Base-by-base conservation (phyloP, 2,113 vertebrate genomes). In the Alethe diademata region DNA sequence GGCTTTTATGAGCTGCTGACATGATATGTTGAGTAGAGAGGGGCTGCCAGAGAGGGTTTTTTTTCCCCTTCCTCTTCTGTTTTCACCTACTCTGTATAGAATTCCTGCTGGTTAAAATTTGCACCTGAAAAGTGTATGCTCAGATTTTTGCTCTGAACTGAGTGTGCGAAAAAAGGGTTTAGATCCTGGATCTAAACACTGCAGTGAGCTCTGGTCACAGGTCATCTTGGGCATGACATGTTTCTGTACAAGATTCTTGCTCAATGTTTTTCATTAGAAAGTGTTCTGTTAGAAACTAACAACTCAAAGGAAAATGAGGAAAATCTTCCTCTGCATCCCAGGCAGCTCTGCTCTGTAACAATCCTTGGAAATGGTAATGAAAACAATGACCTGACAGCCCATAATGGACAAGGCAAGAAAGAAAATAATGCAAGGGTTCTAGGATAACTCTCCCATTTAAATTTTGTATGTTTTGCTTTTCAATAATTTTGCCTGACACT, bases 101-200 rank as follows among this genome's bases (percentile, higher is more conserved):
- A 72, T 25, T 83, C 22, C 40, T 57, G 13, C 47, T 78, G 43
- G 26, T 47, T 82, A 40, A 20, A 73, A 38, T 70, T 64, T 84
- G 48, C 51, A 71, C 50, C 19, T 36, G 29, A 56, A 24, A n/a
- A 0, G 0, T 28, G 13, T 8, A 1, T 9, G 28, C 43, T 84
- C 53, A 78, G 80, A 67, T 43, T 87, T 74, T 75, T 91, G 16
- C 51, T 87, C 70, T 71, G 53, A 87, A 71, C 35, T 51, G 12
- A 8, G 5, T 42, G 19, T 42, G 22, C 9, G 6, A 2, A 3
- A 54, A 84, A 84, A 43, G 1, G 2, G 8, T 54, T 92, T 66
- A 35, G 20, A 78, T 73, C 15, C 18, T 53, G 38, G 22, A 36
- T 61, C n/a, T 91, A 45, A 75, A 76, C 0, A 1, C 29, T 47